A percentile compares a stretch with the other conserved stretches of the same genome.
phyloP scores from a whole-genome alignment of 2,797 vertebrate genomes.

The Betta splendens region DNA sequence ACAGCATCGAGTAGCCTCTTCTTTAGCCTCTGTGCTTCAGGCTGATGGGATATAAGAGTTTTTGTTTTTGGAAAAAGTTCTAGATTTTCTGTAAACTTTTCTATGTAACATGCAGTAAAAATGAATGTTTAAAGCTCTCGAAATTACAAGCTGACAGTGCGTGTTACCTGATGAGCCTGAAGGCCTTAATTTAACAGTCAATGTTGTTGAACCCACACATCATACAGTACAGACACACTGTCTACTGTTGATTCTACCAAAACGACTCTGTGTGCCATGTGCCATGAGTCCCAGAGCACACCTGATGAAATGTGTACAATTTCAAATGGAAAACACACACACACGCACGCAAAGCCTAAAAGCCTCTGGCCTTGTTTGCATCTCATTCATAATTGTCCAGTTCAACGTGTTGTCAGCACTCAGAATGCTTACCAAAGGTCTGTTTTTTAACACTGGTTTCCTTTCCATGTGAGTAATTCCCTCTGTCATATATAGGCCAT shows the following conservation, averaged over 20 bases:
- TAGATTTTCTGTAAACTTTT: no score
- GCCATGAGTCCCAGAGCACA: conserved; percentile 42
- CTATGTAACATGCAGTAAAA: no score
- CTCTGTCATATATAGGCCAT: conserved; percentile 32
- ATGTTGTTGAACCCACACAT: background rate
- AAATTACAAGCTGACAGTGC: no score
- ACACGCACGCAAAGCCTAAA: conserved; percentile 26
- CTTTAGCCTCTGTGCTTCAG: no score
- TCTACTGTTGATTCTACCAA: conserved; percentile 10
- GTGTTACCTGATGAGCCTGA: no score
- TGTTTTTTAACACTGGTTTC: conserved; percentile 44
- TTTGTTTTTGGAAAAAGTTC: no score
- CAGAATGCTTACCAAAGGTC: conserved; percentile 57
- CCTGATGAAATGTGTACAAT: conserved; percentile 39
- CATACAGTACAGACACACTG: background rate
- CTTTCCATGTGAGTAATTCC: conserved; percentile 37
- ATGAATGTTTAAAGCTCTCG: no score
- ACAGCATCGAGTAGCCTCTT: background rate
- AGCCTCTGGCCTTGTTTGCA: conserved; percentile 56
- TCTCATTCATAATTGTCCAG: conserved; percentile 71
- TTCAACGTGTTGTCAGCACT: conserved; percentile 42
- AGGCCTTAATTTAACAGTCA: background rate
- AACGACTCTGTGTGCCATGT: conserved; percentile 50
- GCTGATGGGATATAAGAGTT: no score
- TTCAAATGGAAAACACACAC: conserved; percentile 34